Evolutionary conservation across 2,888 invertebrate species (phyloP), one percentile per base, ranked within the genome.

Genomic region (Agrochola litura): DNA sequence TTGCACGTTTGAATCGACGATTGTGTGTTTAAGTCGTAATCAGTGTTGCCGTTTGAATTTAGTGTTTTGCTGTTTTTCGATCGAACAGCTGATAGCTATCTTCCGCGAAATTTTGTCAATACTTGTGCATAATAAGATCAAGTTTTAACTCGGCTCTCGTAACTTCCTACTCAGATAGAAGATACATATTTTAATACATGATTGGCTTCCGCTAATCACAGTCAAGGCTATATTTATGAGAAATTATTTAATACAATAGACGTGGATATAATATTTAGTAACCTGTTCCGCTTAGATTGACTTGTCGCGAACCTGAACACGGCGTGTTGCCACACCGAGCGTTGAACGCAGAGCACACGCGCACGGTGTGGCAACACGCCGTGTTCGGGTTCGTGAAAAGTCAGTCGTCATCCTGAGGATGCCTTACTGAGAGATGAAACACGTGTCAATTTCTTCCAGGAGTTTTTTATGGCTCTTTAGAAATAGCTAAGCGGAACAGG

Each of bases 151-250:
- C n/a, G 25, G 14, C 12, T 37, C 9, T 60, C 1, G 19, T 41
- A 19, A 37, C 37, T 60, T 79, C 65, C 58, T 76, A 3, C 37
- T 37, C 5, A 25, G 30, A 22, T 52, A 22, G n/a, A 54, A 16
- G 58, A 41, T 41, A 25, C 16, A 37, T 58, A 54, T 60, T 46
- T 56, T 37, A 67, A 77, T 66, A 37, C 52, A 58, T 41, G 16
- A 77, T 52, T 58, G 37, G n/a, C n/a, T 83, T 82, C 65, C 25
- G 52, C n/a, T 46, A 22, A 60, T 54, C 12, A 5, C 0, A 68
- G 10, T 37, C 69, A 52, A 2, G 43, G 52, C 16, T 37, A 49
- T 58, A 43, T 54, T 76, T 56, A 16, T 14, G 60, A 9, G 3
- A 43, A 30, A 46, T 19, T 54, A 73, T 30, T 30, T 1, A 30